Conservation (phyloP, 2,797 vertebrate genomes). For the Naso thynnoides region DNA sequence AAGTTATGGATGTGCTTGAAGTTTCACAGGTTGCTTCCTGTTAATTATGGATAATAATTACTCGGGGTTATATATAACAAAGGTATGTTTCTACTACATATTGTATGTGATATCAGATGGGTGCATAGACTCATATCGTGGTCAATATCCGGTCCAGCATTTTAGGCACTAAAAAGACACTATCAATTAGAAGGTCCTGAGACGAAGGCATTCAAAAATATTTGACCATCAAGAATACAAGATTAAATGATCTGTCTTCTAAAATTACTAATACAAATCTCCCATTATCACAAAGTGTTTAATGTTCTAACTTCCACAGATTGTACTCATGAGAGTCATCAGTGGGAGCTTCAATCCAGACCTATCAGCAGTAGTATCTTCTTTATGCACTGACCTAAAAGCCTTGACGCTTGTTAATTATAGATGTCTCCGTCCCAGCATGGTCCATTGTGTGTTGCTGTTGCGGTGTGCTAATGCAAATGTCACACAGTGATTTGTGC, state of each 20-base stretch:
- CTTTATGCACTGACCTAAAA: conserved; percentile 1
- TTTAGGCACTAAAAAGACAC: too few relatives aligned
- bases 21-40: too few relatives aligned
- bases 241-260: background rate
- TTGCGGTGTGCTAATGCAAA: conserved; percentile 27
- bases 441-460: conserved; percentile 3
- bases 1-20: too few relatives aligned
- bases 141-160: too few relatives aligned
- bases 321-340: background rate
- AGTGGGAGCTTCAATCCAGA: background rate
- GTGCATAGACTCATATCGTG: too few relatives aligned
- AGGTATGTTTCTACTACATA: too few relatives aligned
- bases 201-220: background rate
- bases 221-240: background rate
- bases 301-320: background rate
- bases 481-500: conserved; percentile 46
- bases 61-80: too few relatives aligned
- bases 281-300: background rate
- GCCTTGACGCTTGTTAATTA: conserved; percentile 22
- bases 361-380: background rate
- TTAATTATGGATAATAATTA: too few relatives aligned
- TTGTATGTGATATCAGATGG: too few relatives aligned
- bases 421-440: conserved; percentile 17
- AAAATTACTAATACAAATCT: background rate
- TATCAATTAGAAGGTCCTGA: background rate